Base-by-base conservation (phyloP, 2,888 invertebrate species). In the Ptilodon capucinus region DNA sequence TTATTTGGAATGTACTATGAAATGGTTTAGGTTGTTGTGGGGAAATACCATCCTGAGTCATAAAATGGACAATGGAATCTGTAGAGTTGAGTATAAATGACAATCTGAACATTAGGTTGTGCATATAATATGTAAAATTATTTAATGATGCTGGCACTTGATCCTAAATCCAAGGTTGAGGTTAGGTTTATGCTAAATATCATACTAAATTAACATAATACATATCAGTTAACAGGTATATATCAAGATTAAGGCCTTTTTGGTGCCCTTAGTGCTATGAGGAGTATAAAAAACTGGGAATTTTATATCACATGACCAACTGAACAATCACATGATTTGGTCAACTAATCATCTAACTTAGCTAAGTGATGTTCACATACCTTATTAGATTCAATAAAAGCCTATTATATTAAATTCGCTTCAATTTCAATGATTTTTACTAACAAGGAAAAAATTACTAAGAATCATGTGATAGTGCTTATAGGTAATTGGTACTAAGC, bases 291-390 rank as follows among this genome's bases (percentile, higher is more conserved):
- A 39, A 60, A 41, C 25, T 35, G 14, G 41, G 30, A 16, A 17
- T 49, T 51, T 56, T 17, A 16, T 50, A 72, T 84, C 85, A 86
- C 83, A 83, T 86, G 87, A 86, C 70, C 51, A 67, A 48, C 53
- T 63, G 68, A 60, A 17, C 40, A 36, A 64, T 82, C 86, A 86
- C 82, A 81, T 86, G 86, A 86, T 58, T 50, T 45, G 65, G 71
- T 80, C 76, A 78, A 71, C 75, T 75, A 77, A 63, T 69, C 34
- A 46, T 34, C 34, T 46, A 30, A 34, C 53, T 51, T 28, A n/a
- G 35, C 5, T 16, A 34, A 55, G 52, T 51, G 48, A 64, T 61
- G 42, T 19, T 53, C 17, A 25, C 44, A 57, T 40, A 41, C 44
- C 19, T 23, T 4, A 21, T 6, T 21, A 21, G 21, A 7, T 21